phyloP scores from a whole-genome alignment of 2,888 invertebrate species.

The Therioaphis trifolii region DNA sequence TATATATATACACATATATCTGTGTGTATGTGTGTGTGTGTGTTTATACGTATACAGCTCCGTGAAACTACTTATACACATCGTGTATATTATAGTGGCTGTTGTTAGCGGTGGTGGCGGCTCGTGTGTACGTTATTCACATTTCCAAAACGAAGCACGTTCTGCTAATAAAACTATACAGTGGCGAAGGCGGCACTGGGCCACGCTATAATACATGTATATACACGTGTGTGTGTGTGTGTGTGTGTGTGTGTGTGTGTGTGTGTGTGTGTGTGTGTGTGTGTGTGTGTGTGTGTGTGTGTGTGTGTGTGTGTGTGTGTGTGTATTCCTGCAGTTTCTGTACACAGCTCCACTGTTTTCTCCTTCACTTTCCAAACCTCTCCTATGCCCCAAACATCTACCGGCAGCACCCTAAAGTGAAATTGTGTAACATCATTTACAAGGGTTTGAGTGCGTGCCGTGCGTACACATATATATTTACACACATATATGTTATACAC shows the following conservation, averaged over 20 bases:
- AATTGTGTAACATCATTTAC: constrained; percentile 41
- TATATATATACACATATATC: no score
- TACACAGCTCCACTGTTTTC: constrained; percentile 30
- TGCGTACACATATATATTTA: not conserved
- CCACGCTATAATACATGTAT: not conserved
- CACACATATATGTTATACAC: not conserved
- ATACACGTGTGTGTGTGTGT: not conserved
- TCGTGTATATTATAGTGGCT: no score
- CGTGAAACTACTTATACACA: no score
- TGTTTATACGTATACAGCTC: no score
- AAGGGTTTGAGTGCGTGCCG: constrained; percentile 42
- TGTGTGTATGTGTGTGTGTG: no score
- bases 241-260: not conserved
- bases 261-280: not conserved
- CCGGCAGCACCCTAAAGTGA: constrained; percentile 34
- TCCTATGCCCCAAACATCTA: no score
- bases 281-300: no score
- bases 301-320: not conserved
- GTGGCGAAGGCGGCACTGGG: constrained; percentile 14
- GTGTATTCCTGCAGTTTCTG: not conserved
- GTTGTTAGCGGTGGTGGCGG: no score
- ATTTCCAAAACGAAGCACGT: constrained; percentile 44
- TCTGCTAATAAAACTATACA: constrained; percentile 47
- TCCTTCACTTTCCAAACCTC: not conserved
- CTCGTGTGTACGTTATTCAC: not conserved